Evolutionary conservation across 1,140 invertebrate genomes (phyloP).

Genomic region (Neodiprion fabricii): DNA sequence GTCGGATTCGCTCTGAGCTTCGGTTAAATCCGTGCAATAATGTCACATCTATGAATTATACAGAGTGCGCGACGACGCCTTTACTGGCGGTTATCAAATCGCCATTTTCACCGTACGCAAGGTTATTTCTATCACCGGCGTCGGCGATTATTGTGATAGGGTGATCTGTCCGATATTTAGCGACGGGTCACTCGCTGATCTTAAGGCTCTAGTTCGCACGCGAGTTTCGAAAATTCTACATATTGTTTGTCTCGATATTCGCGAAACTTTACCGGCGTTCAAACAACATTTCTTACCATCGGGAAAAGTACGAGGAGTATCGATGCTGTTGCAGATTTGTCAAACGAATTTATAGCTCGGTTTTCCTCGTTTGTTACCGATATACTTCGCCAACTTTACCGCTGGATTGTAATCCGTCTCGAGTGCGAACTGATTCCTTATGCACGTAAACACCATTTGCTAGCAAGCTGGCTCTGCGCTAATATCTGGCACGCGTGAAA

Average conservation of each 20-base stretch:
- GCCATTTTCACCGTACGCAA: neutral
- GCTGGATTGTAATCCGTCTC: conserved; percentile 1
- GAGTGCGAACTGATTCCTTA: conserved; percentile 43
- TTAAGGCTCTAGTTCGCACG: neutral
- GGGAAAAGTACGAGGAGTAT: no score
- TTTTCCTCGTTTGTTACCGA: no score
- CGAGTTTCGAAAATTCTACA: neutral
- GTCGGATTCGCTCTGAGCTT: conserved; percentile 39
- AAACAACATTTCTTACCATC: neutral
- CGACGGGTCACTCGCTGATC: conserved; percentile 39
- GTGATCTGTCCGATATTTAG: conserved; percentile 39
- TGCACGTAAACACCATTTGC: conserved; percentile 40
- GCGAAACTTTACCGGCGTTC: neutral
- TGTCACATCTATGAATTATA: neutral
- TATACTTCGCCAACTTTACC: no score
- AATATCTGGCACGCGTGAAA: conserved; percentile 33
- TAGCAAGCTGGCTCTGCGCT: conserved; percentile 39
- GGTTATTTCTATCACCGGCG: conserved; percentile 2
- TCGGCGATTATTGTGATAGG: conserved; percentile 57
- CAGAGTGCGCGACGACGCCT: neutral
- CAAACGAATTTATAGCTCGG: neutral
- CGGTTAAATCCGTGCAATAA: conserved; percentile 31
- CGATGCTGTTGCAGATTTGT: neutral
- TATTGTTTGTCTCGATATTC: conserved; percentile 16
- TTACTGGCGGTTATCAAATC: neutral